Conservation (phyloP, 1,140 invertebrate genomes). For the Magallana gigas region DNA sequence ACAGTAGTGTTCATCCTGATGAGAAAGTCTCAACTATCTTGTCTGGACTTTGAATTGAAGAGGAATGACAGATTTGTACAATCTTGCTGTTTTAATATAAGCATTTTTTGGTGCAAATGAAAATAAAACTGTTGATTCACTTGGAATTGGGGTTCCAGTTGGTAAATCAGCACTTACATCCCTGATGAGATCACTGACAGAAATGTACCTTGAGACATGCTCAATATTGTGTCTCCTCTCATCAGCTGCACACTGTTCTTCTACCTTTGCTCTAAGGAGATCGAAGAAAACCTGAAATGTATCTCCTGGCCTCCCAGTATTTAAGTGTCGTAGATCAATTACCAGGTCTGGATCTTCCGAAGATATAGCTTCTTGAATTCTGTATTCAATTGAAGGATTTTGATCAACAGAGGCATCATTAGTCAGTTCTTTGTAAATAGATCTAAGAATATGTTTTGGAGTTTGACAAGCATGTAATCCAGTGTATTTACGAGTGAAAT, state of each 20-base stretch:
- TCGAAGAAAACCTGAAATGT: constrained; percentile 51
- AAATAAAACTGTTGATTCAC: constrained; percentile 46
- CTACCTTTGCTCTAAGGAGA: constrained; percentile 9
- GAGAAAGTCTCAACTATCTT: too few species aligned
- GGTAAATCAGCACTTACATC: constrained; percentile 39
- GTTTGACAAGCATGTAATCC: background rate
- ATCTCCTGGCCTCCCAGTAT: constrained; percentile 40
- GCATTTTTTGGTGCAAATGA: too few species aligned
- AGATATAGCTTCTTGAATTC: constrained; percentile 26
- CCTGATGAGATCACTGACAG: background rate
- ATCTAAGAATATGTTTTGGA: constrained; percentile 40
- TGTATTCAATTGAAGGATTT: constrained; percentile 33
- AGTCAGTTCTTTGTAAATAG: constrained; percentile 46
- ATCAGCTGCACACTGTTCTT: constrained; percentile 50
- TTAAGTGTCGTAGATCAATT: too few species aligned
- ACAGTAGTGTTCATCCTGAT: constrained; percentile 59
- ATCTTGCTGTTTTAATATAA: too few species aligned
- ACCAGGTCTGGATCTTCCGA: constrained; percentile 48
- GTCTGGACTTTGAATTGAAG: too few species aligned
- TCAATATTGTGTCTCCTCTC: constrained; percentile 27
- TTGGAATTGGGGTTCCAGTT: constrained; percentile 47
- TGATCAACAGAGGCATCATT: background rate
- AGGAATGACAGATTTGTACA: too few species aligned
- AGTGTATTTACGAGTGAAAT: constrained; percentile 31
- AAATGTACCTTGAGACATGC: too few species aligned